Evolutionary conservation across 37 sponge, comb jelly and placozoan species (phyloP), one percentile per base, ranked within the genome.

Genomic region (Cladorhizidae sp.): DNA sequence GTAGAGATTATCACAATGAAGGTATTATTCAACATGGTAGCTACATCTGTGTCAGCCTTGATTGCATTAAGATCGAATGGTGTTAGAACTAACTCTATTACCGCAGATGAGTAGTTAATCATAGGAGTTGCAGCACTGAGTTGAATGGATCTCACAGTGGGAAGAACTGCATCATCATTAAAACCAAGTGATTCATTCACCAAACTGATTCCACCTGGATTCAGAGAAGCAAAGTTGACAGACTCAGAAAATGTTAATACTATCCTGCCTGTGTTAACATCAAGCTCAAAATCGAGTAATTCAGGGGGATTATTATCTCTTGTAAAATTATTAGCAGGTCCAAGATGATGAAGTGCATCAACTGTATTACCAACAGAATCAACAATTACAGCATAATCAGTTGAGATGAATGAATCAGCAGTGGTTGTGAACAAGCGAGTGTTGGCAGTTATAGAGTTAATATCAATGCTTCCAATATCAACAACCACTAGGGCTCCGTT

Each of bases 211-310:
- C 67, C 80, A 33, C 78, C 61, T 65, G 91, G 84, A 68, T 80
- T 79, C 14, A 96, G 40, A 29, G 58, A 75, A 38, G 75, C 21
- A 20, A 90, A 51, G 51, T 87, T 85, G 3, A 96, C 84, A 65
- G 91, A 90, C 73, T 96, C 97, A 33, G 86, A 68, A 71, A 94
- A 94, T 2, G 73, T 78, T 18, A 94, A 52, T 9, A 55, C 61
- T n/a, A 94, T 45, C 0, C 82, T 37, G 2, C 92, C 92, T 58
- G 64, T 81, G 80, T 88, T 77, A 23, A 94, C 22, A 73, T 91
- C 84, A 70, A 94, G 45, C 35, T 51, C 52, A 70, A 91, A 91
- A 39, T 67, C 71, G 1, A 21, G n/a, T 5, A 94, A 70, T 59
- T 55, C 74, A 63, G 95, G 95, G 28, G 39, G 73, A 1, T 76